Evolutionary conservation across 2,113 vertebrate species (phyloP).

Genomic region (Nymphicus hollandicus): DNA sequence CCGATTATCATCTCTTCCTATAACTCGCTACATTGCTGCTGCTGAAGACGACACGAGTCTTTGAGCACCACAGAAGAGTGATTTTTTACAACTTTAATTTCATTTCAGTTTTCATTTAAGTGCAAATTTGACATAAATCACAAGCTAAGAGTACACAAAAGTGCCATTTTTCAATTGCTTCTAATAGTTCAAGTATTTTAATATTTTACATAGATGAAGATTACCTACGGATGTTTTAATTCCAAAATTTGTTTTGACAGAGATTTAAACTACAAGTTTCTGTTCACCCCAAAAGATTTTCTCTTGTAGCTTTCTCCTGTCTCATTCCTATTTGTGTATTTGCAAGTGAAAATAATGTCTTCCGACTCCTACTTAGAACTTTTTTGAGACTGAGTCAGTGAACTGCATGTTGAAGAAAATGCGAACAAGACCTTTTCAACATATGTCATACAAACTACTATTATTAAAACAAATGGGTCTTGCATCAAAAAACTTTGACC

Average conservation of each 20-base stretch:
- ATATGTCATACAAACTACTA: background rate
- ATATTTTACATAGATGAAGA: background rate
- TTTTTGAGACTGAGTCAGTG: conserved; percentile 14
- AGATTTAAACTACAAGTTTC: background rate
- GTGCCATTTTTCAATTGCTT: background rate
- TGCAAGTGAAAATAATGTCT: conserved; percentile 36
- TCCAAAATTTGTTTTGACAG: conserved; percentile 7
- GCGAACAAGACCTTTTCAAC: background rate
- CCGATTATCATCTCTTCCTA: background rate
- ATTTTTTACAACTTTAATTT: background rate
- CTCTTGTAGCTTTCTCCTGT: background rate
- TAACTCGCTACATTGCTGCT: background rate
- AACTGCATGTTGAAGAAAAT: conserved; percentile 22
- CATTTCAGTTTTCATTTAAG: background rate
- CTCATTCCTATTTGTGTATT: conserved; percentile 20
- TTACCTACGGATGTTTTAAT: background rate
- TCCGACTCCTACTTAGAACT: conserved; percentile 24
- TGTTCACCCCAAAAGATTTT: conserved; percentile 15
- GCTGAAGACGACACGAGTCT: background rate
- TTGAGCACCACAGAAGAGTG: background rate
- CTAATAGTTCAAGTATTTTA: background rate
- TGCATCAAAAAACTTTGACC: background rate
- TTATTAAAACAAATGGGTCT: background rate
- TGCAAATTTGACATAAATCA: background rate
- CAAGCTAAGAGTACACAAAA: background rate